Evolutionary conservation across 2,888 invertebrate genomes (phyloP), one percentile per base, ranked within the genome.

Genomic region (Argyresthia goedartella): DNA sequence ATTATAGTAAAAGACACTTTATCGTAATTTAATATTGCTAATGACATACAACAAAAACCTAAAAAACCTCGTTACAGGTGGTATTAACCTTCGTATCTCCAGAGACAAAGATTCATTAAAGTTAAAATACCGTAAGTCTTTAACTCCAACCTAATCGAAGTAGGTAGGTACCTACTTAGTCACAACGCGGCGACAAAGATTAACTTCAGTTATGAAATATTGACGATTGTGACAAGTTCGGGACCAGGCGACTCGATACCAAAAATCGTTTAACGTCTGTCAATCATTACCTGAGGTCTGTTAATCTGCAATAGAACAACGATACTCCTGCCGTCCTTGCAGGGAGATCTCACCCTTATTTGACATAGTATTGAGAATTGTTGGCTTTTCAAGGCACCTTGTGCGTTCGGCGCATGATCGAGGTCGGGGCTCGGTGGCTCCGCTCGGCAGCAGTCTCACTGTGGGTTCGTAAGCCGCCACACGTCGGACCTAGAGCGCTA

Each of bases 281-380:
- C 48, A 48, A 48, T 48, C 35, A 48, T 48, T 48, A 48, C 48
- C 25, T 25, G 25, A 35, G 48, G 36, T 35, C 39, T 11, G 48
- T 35, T 48, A 48, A 48, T 48, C 48, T 14, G 13, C 36, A 35
- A 8, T 34, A 8, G 1, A 33, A 13, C 47, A 25, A 46, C 11
- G 33, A 11, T 46, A 33, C 7, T n/a, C 6, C 7, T 33, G 1
- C 11, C 10, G 11, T 33, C 33, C 34, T 11, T 33, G 33, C 47
- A 13, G 34, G 33, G 13, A 34, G n/a, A 34, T 34, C 6, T 33
- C 4, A 16, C 13, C n/a, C 33, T 11, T 34, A 47, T 35, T 11
- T 34, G 25, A 4, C 6, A 6, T 25, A 25, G 25, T 2, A 6
- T 25, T 25, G 25, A 47, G 34, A n/a, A n/a, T 13, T 7, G 8